Evolutionary conservation across 2,797 vertebrate species (phyloP).

Genomic region (Labeo calbasu): DNA sequence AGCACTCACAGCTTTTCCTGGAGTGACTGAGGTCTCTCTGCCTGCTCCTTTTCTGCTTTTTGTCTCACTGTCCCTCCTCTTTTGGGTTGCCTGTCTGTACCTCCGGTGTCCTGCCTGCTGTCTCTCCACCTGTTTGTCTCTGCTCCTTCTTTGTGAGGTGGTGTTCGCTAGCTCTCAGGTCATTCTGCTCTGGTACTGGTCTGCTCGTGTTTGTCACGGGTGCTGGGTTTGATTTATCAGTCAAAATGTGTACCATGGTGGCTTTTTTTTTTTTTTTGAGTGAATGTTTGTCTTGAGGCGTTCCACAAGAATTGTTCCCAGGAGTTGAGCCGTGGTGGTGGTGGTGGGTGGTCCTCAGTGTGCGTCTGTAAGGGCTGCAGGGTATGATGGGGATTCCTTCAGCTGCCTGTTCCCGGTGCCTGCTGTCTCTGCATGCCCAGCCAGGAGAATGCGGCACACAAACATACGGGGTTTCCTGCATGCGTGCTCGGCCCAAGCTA

Average conservation of each 20-base stretch:
- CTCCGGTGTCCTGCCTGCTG: slow-evolving; percentile 67
- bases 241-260: background rate
- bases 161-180: background rate
- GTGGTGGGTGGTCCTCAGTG: slow-evolving; percentile 2
- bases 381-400: slow-evolving; percentile 49
- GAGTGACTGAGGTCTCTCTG: slow-evolving; percentile 98
- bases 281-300: slow-evolving; percentile 6
- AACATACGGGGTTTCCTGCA: slow-evolving; percentile 70
- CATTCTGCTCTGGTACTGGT: background rate
- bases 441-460: slow-evolving; percentile 69
- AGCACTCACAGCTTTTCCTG: slow-evolving; percentile 99
- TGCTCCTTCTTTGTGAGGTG: slow-evolving; percentile 54
- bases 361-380: slow-evolving; percentile 10
- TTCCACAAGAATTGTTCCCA: background rate
- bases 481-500: slow-evolving; percentile 62
- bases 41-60: slow-evolving; percentile 39
- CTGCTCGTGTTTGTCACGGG: background rate
- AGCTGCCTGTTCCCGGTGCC: slow-evolving; percentile 70
- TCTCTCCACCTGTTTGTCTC: slow-evolving; percentile 62
- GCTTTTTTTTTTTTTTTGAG: background rate
- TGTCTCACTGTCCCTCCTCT: slow-evolving; percentile 1
- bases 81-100: slow-evolving; percentile 46
- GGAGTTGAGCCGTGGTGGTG: background rate
- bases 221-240: background rate
- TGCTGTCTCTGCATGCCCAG: slow-evolving; percentile 76